Conservation (phyloP, 2,888 invertebrate species). For the Lumbricus terrestris region DNA sequence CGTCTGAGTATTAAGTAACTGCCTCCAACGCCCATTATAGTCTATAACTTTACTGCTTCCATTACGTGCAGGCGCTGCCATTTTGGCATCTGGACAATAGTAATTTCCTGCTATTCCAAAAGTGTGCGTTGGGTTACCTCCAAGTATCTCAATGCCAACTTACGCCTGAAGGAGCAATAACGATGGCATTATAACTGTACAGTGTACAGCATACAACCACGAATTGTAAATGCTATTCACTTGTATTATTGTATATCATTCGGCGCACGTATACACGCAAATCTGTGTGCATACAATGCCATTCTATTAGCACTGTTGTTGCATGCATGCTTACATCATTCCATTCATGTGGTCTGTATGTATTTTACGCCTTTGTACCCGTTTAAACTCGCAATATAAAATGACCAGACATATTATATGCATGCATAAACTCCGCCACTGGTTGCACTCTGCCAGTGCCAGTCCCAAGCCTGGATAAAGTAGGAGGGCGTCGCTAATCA, state of each 20-base stretch:
- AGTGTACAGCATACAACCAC: neutral
- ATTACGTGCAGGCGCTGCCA: neutral
- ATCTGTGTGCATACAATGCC: too few relatives aligned
- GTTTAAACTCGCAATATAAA: neutral
- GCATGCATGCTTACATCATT: too few relatives aligned
- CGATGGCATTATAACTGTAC: neutral
- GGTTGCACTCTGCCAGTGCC: too few relatives aligned
- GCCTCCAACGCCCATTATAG: neutral
- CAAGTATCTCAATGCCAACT: neutral
- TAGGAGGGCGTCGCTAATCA: too few relatives aligned
- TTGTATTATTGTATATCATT: neutral
- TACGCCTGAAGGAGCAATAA: neutral
- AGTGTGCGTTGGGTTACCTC: neutral
- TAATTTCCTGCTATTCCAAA: neutral
- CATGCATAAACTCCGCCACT: too few relatives aligned
- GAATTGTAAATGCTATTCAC: neutral
- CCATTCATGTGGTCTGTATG: too few relatives aligned
- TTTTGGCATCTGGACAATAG: neutral
- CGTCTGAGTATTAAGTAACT: neutral
- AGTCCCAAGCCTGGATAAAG: too few relatives aligned
- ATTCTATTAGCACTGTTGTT: neutral
- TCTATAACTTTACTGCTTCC: neutral
- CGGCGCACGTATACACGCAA: neutral
- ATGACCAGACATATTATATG: neutral
- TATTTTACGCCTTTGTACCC: too few relatives aligned